Base-by-base conservation (phyloP, 2,113 vertebrate species). In the Pipa parva region DNA sequence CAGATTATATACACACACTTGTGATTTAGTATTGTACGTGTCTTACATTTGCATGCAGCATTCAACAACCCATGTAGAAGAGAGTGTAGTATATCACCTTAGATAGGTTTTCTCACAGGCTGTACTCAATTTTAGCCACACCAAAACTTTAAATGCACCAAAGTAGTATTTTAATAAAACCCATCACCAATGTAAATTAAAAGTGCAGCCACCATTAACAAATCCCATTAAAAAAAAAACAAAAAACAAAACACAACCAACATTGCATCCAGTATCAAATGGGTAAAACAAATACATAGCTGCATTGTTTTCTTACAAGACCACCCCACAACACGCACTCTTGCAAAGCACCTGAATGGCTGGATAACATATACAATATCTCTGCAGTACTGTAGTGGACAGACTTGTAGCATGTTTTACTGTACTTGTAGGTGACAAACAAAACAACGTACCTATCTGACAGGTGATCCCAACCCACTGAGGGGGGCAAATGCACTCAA, bases 381-480 rank as follows among this genome's bases (percentile, higher is more conserved):
- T n/a, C n/a, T n/a, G n/a, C n/a, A n/a, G n/a, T n/a, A n/a, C n/a
- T n/a, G n/a, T n/a, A n/a, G n/a, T n/a, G n/a, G n/a, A n/a, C n/a
- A n/a, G n/a, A n/a, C n/a, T n/a, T n/a, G n/a, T n/a, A n/a, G n/a
- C n/a, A n/a, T n/a, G n/a, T n/a, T n/a, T n/a, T n/a, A n/a, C n/a
- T n/a, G n/a, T n/a, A n/a, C n/a, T n/a, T n/a, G n/a, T n/a, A n/a
- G n/a, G n/a, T n/a, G n/a, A n/a, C n/a, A 42, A n/a, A 42, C 37
- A 12, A 2, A 7, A 48, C 6, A n/a, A 27, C 84, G 80, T 82
- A 98, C 96, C 95, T 74, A 96, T 91, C 75, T 93, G 92, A 83
- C 96, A 98, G 9, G 93, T 97, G 76, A 88, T 89, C 63, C 96
- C 95, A 29, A 86, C 91, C 95, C 95, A 98, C 79, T 94, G 92